Base-by-base conservation (phyloP, 2,888 invertebrate genomes). In the Parnassius mnemosyne region DNA sequence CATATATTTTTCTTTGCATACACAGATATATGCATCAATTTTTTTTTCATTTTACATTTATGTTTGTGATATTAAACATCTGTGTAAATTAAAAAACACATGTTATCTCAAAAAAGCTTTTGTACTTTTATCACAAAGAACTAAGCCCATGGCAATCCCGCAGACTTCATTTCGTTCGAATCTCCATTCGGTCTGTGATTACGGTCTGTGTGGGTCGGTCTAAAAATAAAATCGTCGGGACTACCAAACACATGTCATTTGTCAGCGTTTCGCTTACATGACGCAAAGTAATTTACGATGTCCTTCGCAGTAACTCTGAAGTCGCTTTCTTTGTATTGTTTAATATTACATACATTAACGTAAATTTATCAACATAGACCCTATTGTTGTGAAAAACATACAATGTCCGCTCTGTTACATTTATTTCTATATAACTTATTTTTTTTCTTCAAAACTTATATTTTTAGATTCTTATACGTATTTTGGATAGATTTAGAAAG, bases 161-260 rank as follows among this genome's bases (percentile, higher is more conserved):
- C 57, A 63, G 62, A 57, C 60, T 63, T 58, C 63, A 58, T 63
- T 63, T 57, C 60, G 66, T 66, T 61, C 53, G 63, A 58, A 56
- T 63, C 64, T 61, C 66, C 68, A 65, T 69, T 74, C 69, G 74
- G 75, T 75, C 74, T 80, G 74, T 77, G 79, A 79, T 81, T 80
- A 75, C 80, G 67, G 65, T 70, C 71, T 73, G 78, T 76, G 77
- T 76, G 80, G 80, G 79, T 74, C 74, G 73, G 68, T 71, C 79
- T 75, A 78, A 84, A 86, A 86, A 85, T 85, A 85, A 81, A 82
- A 79, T 66, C 16, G 71, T 66, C 72, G 68, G 69, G 72, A 73
- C 77, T 73, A 76, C 73, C 71, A 83, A 83, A 80, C 84, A 85
- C 80, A 84, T 87, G 85, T 85, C 84, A 85, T 87, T 87, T 87